Percentiles rank a stretch among this genome's conserved stretches.
phyloP scores from a whole-genome alignment of 2,797 vertebrate species.

The Acridotheres tristis region DNA sequence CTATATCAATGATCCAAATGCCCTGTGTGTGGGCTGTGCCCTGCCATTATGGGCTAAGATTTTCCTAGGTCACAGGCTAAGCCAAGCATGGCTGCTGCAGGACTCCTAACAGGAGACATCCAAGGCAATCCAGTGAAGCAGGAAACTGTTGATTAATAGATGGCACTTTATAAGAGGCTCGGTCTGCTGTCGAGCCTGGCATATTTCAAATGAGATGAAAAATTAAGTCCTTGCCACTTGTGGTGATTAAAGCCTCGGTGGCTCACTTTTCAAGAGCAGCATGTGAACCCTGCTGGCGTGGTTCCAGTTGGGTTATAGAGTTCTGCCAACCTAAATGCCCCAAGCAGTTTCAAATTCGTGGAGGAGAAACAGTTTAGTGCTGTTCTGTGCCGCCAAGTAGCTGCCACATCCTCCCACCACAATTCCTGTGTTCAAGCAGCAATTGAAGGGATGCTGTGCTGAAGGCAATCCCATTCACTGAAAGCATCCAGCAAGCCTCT shows the following conservation, averaged over 20 bases:
- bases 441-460: background rate
- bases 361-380: background rate
- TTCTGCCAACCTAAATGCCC: conserved; percentile 41
- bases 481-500: background rate
- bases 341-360: conserved; percentile 20
- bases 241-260: conserved; percentile 11
- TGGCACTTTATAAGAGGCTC: background rate
- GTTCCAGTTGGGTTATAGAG: conserved; percentile 48
- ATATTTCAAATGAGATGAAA: conserved; percentile 52
- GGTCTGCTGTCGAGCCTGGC: background rate
- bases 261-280: conserved; percentile 54
- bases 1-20: fast-evolving
- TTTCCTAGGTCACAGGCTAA: background rate
- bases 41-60: fast-evolving
- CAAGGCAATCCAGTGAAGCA: background rate
- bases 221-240: conserved; percentile 44
- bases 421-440: background rate
- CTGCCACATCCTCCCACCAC: background rate
- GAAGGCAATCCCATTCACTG: background rate
- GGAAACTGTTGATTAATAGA: background rate
- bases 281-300: background rate
- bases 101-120: background rate
- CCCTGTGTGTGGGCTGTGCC: background rate
- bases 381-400: background rate
- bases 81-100: background rate